These are phyloP conservation scores for Oscheius sp. DNA, from an alignment of 2,888 invertebrate species.

Conservation along the genomic window DNA sequence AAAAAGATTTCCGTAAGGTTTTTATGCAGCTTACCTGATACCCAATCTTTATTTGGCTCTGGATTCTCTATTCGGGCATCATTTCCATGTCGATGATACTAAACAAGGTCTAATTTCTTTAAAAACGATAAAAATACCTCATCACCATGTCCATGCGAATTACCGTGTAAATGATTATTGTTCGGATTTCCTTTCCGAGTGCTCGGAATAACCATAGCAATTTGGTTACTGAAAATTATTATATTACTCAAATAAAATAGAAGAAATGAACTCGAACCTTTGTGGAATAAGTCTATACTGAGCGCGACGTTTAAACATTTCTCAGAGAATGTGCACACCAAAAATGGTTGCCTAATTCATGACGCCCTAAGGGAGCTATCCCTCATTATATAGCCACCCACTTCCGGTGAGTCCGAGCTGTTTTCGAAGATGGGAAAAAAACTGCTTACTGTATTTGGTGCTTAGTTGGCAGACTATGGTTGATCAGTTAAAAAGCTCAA, in stretches of 20 bases:
- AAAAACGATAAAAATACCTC: conserved; percentile 6
- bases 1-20: not conserved
- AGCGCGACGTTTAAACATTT: conserved; percentile 26
- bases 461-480: too few species aligned
- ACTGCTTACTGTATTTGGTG: too few species aligned
- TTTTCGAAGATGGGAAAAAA: too few species aligned
- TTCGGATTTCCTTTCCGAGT: conserved; percentile 55
- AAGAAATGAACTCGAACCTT: conserved; percentile 6
- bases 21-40: conserved; percentile 10
- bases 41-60: conserved; percentile 14
- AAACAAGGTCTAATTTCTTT: not conserved
- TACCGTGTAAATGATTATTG: conserved; percentile 8
- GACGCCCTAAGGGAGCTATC: conserved; percentile 28
- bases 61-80: conserved; percentile 11
- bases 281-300: conserved; percentile 12
- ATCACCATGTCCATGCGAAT: conserved; percentile 7
- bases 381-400: conserved; percentile 31
- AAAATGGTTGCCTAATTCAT: conserved; percentile 33
- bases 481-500: too few species aligned
- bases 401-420: not conserved
- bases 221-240: conserved; percentile 48
- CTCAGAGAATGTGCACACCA: not conserved
- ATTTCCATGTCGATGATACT: conserved; percentile 1
- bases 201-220: conserved; percentile 63
- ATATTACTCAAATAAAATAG: not conserved